These are phyloP conservation scores for Creontiades dilutus DNA, from an alignment of 2,888 invertebrate genomes.

Conservation along the genomic window DNA sequence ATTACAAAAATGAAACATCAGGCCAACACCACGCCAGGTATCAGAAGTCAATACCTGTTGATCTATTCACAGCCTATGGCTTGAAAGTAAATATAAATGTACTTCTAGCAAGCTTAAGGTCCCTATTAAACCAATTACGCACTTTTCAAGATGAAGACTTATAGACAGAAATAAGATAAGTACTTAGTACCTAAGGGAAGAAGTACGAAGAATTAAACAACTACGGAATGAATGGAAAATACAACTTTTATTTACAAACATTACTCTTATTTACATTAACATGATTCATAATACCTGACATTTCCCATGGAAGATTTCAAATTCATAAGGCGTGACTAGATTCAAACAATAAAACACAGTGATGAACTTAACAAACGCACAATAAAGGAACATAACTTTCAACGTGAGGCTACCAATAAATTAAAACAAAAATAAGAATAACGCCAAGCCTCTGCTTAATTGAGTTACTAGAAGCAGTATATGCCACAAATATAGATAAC, in stretches of 20 bases:
- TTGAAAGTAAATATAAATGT: too few relatives aligned
- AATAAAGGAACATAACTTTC: not conserved
- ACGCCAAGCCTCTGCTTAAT: too few relatives aligned
- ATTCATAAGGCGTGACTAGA: not conserved
- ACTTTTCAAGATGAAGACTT: too few relatives aligned
- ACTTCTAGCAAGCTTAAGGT: too few relatives aligned
- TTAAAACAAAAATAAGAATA: not conserved
- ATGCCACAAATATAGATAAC: not conserved
- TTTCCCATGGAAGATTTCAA: constrained; percentile 20
- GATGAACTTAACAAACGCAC: not conserved
- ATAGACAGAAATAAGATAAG: too few relatives aligned
- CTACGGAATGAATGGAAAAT: not conserved
- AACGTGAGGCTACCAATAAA: not conserved
- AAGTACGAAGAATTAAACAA: not conserved
- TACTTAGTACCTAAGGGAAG: not conserved
- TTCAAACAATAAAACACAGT: not conserved
- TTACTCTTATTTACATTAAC: not conserved
- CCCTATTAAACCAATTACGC: too few relatives aligned
- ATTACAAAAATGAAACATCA: too few relatives aligned
- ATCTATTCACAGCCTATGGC: too few relatives aligned
- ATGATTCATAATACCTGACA: not conserved
- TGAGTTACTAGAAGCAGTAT: not conserved
- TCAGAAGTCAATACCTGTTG: too few relatives aligned
- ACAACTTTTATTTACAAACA: constrained; percentile 37
- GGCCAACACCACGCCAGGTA: too few relatives aligned